Evolutionary conservation across 2,888 invertebrate genomes (phyloP).

Genomic region (Congeria kusceri): DNA sequence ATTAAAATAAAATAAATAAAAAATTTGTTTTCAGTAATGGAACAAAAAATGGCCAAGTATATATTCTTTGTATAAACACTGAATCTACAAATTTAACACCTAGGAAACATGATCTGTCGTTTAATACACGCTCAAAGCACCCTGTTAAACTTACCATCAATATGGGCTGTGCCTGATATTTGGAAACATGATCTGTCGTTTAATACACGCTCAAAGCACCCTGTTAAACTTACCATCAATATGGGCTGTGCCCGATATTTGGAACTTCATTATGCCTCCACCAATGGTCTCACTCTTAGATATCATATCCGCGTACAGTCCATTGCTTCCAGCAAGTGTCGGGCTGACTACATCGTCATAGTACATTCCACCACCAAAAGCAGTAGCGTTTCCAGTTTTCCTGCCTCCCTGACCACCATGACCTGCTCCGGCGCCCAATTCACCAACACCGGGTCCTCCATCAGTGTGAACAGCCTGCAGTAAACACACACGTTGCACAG

Average conservation of each 20-base stretch:
- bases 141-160: no score
- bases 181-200: no score
- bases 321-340: constrained; percentile 66
- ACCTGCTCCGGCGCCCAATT: constrained; percentile 71
- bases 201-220: no score
- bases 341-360: constrained; percentile 67
- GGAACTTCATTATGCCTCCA: constrained; percentile 70
- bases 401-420: constrained; percentile 76
- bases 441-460: constrained; percentile 65
- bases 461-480: constrained; percentile 51
- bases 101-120: no score
- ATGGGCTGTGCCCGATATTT: constrained; percentile 45
- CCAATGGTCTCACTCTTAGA: constrained; percentile 45
- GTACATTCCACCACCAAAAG: constrained; percentile 61
- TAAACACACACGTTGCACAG: no score
- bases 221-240: constrained; percentile 73
- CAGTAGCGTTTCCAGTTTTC: constrained; percentile 14
- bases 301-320: constrained; percentile 35
- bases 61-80: no score
- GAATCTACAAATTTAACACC: no score
- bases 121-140: no score
- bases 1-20: no score
- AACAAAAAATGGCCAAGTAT: no score
- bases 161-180: no score
- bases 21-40: no score